Conservation (phyloP, 2,888 invertebrate genomes). For the Euspilapteryx auroguttella region DNA sequence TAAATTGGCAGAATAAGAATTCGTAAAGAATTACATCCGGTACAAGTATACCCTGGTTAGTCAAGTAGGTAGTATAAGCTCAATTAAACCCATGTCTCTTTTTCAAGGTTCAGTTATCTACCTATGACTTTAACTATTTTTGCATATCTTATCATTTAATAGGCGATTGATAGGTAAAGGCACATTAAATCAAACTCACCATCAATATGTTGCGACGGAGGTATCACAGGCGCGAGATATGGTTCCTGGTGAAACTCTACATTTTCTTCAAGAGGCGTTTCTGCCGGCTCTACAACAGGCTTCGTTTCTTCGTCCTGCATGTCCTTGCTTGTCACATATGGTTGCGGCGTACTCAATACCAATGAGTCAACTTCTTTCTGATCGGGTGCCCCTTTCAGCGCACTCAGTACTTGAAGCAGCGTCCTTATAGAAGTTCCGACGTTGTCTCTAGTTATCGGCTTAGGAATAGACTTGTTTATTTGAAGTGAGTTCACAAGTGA, state of each 20-base stretch:
- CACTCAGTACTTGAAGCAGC: constrained; percentile 72
- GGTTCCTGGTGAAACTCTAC: constrained; percentile 30
- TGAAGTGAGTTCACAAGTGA: constrained; percentile 73
- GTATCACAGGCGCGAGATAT: constrained; percentile 31
- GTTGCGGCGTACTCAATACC: constrained; percentile 34
- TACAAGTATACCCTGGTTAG: no score
- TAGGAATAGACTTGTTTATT: constrained; percentile 74
- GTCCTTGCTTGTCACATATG: constrained; percentile 22
- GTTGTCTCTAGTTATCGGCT: constrained; percentile 74
- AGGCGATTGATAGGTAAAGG: no score
- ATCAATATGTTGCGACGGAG: constrained; percentile 45
- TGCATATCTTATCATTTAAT: no score
- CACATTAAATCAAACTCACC: no score
- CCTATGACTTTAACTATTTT: no score
- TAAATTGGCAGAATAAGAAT: no score
- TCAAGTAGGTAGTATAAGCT: no score
- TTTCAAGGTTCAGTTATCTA: no score
- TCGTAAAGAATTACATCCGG: no score
- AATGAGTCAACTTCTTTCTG: constrained; percentile 32
- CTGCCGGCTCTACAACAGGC: constrained; percentile 4
- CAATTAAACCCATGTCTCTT: no score
- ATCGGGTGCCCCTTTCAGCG: constrained; percentile 57
- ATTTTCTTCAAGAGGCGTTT: constrained; percentile 10
- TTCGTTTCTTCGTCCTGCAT: constrained; percentile 14
- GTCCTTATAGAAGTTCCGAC: constrained; percentile 79